These are phyloP conservation scores for Pluvianellus socialis DNA, from an alignment of 2,113 vertebrate species.

Conservation along the genomic window DNA sequence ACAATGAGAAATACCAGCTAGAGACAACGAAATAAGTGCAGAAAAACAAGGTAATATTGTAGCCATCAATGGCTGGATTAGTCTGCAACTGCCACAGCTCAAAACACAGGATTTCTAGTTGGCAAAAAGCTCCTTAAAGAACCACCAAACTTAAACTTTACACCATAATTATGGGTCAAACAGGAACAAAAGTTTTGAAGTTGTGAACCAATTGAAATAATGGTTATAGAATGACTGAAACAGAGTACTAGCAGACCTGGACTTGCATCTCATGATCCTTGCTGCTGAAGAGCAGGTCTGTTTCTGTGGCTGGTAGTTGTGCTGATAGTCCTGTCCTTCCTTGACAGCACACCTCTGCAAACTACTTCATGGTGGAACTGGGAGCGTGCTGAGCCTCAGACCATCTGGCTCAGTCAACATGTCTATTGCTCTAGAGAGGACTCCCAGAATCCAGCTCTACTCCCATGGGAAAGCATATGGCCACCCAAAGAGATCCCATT, in stretches of 20 bases:
- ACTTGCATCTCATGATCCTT: background rate
- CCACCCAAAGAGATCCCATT: background rate
- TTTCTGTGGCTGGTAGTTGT: background rate
- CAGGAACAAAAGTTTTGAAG: background rate
- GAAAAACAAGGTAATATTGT: background rate
- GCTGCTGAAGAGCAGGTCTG: background rate
- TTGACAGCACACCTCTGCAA: background rate
- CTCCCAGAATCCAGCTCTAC: background rate
- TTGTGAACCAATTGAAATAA: background rate
- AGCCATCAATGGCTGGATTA: background rate
- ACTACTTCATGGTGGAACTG: background rate
- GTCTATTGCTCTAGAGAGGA: background rate
- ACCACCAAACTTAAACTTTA: background rate
- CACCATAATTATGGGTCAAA: background rate
- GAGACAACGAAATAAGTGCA: background rate
- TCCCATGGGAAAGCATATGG: background rate
- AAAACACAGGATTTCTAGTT: background rate
- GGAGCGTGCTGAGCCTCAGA: background rate
- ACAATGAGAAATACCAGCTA: conserved; percentile 6
- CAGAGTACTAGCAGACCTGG: background rate
- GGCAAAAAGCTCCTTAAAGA: background rate
- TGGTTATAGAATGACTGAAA: background rate
- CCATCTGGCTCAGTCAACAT: background rate
- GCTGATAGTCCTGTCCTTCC: background rate
- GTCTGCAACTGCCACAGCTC: background rate